Percentiles rank a stretch among this genome's conserved stretches.
Conservation (phyloP, 2,113 vertebrate species). For the Bubo blakistoni region DNA sequence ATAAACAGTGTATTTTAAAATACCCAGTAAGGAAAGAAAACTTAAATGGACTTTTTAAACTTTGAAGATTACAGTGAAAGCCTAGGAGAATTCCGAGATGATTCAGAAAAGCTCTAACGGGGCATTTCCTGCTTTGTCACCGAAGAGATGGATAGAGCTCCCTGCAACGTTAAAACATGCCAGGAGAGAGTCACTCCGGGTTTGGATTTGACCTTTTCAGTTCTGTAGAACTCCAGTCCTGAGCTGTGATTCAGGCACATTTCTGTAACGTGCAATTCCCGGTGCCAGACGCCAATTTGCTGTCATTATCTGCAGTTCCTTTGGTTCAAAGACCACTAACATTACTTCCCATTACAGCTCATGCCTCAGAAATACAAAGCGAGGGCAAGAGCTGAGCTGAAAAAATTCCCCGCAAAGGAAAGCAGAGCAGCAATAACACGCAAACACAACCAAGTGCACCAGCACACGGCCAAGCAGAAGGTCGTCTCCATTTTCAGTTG, state of each 20-base stretch:
- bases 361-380: not conserved
- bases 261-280: not conserved
- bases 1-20: not conserved
- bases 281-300: not conserved
- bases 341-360: not conserved
- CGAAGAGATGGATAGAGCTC: not conserved
- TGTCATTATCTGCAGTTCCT: not conserved
- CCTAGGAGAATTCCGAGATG: not conserved
- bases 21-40: not conserved
- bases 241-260: not conserved
- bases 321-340: not conserved
- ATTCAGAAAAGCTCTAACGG: accelerated
- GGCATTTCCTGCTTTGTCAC: not conserved
- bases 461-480: not conserved
- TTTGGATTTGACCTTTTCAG: not conserved
- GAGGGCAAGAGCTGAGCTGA: not conserved
- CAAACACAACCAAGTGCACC: accelerated
- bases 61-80: not conserved
- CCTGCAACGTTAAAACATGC: not conserved
- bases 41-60: not conserved
- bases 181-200: accelerated
- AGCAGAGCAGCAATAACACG: not conserved
- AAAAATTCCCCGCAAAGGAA: not conserved
- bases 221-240: not conserved
- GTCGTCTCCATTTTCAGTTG: accelerated